phyloP scores from a whole-genome alignment of 64 coral and sea anemone species.

The Cladopsammia gracilis region DNA sequence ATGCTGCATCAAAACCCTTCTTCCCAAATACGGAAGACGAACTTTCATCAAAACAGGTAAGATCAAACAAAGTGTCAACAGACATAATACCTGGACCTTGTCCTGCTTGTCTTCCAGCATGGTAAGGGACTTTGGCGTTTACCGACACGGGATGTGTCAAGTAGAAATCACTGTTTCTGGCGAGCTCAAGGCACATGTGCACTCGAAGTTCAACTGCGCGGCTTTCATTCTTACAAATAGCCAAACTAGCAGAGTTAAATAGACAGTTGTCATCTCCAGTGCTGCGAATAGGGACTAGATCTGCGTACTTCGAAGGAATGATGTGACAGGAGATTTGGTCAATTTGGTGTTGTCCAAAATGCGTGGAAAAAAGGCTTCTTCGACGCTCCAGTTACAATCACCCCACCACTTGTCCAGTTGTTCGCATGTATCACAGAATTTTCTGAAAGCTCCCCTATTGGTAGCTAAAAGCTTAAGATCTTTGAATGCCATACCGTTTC shows the following conservation, averaged over 20 bases:
- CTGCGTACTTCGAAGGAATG: slow-evolving; percentile 5
- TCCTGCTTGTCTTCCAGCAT: slow-evolving; percentile 2
- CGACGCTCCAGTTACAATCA: neutral
- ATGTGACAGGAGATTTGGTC: slow-evolving; percentile 28
- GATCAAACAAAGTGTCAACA: slow-evolving; percentile 8
- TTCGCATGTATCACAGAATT: neutral
- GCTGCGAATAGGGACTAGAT: too few relatives aligned
- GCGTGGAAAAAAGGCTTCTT: slow-evolving; percentile 3
- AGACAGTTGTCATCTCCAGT: slow-evolving; percentile 66
- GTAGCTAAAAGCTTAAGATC: neutral
- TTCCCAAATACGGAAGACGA: neutral
- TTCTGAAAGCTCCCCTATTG: neutral
- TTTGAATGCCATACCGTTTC: neutral
- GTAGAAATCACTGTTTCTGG: slow-evolving; percentile 47
- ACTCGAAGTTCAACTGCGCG: slow-evolving; percentile 42
- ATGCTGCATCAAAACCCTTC: neutral
- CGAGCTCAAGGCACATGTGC: neutral
- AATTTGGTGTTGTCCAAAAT: neutral
- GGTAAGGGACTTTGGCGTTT: neutral
- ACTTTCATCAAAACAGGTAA: neutral
- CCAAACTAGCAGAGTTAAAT: slow-evolving; percentile 26
- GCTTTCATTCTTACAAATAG: slow-evolving; percentile 25
- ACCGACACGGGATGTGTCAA: slow-evolving; percentile 7
- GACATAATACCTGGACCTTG: neutral
- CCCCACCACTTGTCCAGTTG: neutral